Base-by-base conservation (phyloP, 2,888 invertebrate species). In the Calameuta idolon region DNA sequence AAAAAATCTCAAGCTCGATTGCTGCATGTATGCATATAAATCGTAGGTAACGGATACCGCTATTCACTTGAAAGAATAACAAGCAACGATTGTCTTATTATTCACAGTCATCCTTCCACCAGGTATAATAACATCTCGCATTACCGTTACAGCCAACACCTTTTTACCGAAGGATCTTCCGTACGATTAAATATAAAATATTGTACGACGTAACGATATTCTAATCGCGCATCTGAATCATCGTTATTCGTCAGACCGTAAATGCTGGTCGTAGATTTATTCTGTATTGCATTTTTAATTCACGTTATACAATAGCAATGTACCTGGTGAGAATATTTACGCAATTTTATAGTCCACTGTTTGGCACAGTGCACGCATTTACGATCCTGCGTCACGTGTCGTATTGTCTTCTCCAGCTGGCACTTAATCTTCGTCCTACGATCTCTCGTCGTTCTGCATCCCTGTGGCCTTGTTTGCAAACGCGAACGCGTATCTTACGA, bases 11-110 rank as follows among this genome's bases (percentile, higher is more conserved):
- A 23, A 9, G 40, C 40, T 55, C 40, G 40, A 23, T 1, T 55
- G 40, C 15, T 15, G 9, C 9, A 85, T 83, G 83, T 81, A 79
- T 76, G 79, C 76, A 79, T 82, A 82, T 85, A 82, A 83, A 86
- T 86, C 85, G 81, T 81, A 77, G 81, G 79, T 80, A 77, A 80
- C 79, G 75, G 79, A 75, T 78, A 84, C 86, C 85, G 85, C 86
- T 86, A 85, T 69, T 30, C 35, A 12, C 68, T 69, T 34, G 55
- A 40, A 69, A 69, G 79, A 77, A 74, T 80, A 77, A 76, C 74
- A 77, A 77, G 74, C 77, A 74, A 79, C 78, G 80, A 81, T 81
- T 78, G 79, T 80, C 80, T 76, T 78, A 77, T 81, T 79, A 74
- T 78, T 81, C 80, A 79, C 76, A 77, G 77, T 69, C 55, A 75